Conservation (phyloP, 2,888 invertebrate genomes). For the Timema podura region DNA sequence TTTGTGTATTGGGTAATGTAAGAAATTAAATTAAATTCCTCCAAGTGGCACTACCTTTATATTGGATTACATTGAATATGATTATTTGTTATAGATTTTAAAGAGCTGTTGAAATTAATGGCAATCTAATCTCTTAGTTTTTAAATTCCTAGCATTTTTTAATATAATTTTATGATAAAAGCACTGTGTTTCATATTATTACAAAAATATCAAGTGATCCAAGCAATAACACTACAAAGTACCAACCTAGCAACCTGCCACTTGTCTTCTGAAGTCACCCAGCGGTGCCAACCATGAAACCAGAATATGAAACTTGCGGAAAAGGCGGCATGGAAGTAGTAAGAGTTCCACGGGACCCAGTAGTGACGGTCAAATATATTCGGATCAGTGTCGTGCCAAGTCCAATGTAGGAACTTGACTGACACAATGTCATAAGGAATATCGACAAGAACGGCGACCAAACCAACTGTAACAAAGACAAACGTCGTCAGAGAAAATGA, state of each 20-base stretch:
- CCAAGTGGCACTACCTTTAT: no score
- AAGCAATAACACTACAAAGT: neutral
- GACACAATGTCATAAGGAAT: slow-evolving; percentile 76
- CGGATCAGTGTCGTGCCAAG: slow-evolving; percentile 75
- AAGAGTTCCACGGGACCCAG: slow-evolving; percentile 75
- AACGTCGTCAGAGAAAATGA: no score
- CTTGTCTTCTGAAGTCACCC: slow-evolving; percentile 49
- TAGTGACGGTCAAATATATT: slow-evolving; percentile 55
- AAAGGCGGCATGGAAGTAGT: slow-evolving; percentile 75
- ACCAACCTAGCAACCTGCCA: slow-evolving; percentile 57
- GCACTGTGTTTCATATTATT: no score
- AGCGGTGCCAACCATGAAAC: slow-evolving; percentile 56
- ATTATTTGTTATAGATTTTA: no score
- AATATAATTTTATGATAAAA: no score
- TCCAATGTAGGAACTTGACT: slow-evolving; percentile 76
- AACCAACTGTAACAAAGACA: slow-evolving; percentile 51
- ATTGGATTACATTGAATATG: no score
- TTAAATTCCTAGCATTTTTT: no score
- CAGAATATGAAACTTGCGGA: slow-evolving; percentile 67
- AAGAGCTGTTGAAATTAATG: no score
- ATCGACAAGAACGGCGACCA: slow-evolving; percentile 67
- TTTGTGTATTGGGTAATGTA: no score
- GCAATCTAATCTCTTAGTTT: no score
- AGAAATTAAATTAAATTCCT: no score
- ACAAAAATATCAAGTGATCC: no score